Evolutionary conservation across 2,113 vertebrate genomes (phyloP), one percentile per base, ranked within the genome.

Genomic region (Lagopus muta): DNA sequence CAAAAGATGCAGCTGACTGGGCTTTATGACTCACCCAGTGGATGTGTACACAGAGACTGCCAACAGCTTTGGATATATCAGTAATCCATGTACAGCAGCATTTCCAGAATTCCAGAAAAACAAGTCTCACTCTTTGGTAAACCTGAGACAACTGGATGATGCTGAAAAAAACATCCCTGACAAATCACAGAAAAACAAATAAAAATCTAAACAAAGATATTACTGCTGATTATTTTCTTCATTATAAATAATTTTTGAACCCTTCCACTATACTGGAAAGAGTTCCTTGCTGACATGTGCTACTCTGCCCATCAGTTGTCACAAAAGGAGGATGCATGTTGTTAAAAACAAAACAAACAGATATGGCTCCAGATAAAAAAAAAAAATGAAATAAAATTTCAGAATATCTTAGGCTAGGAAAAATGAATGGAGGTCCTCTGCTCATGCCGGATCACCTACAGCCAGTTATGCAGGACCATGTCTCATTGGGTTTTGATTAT

Each of bases 51-150:
- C 48, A 89, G 72, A 91, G 60, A 72, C 82, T 92, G 80, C 90
- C 69, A 84, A 47, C 71, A 64, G 60, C 70, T 94, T 82, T 86
- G 76, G 78, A 90, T 95, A 70, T 58, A 92, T 55, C 92, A 89
- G 54, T 79, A 95, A 86, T 15, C 40, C 83, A 72, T 2, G 18
- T 52, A 88, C 65, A 90, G 93, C 57, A 94, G 85, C 82, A 93
- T 89, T 90, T 96, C 85, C 90, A 95, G 77, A 40, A 80, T 82
- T 90, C 64, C 82, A 86, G 78, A 95, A 93, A 95, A 96, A 83
- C 22, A 94, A 85, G 89, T 67, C 24, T 85, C n/a, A 38, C 17
- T 88, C 60, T 50, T 61, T 8, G 30, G 75, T 78, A 66, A 89
- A 92, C 89, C 22, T 10, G n/a, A 92, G 89, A 94, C 93, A 95